phyloP scores from a whole-genome alignment of 1,140 invertebrate species.

The Micrasema minimum region DNA sequence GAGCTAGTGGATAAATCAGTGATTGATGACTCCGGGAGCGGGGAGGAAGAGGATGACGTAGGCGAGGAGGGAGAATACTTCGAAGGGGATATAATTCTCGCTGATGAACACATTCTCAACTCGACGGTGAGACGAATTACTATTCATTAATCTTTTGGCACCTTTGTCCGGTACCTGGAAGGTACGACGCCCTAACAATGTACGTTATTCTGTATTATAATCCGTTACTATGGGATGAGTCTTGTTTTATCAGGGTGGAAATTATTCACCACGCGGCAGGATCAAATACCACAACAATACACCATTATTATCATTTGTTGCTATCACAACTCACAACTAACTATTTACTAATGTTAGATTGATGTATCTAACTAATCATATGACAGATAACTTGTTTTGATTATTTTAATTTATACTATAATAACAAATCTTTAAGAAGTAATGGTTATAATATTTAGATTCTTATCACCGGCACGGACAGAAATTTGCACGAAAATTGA shows the following conservation, averaged over 20 bases:
- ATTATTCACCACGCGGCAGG: neutral
- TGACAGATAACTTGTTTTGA: too few species aligned
- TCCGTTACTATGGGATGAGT: neutral
- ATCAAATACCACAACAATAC: constrained; percentile 18
- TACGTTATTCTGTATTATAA: too few species aligned
- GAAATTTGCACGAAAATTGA: too few species aligned
- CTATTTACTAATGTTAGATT: too few species aligned
- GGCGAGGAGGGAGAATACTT: constrained; percentile 51
- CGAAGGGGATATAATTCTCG: constrained; percentile 52
- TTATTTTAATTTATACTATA: too few species aligned
- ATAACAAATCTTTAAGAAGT: too few species aligned
- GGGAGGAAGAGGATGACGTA: constrained; percentile 46
- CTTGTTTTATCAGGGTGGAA: constrained; percentile 16
- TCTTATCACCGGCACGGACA: too few species aligned
- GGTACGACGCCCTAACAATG: neutral
- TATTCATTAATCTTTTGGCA: constrained; percentile 53
- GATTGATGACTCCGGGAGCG: constrained; percentile 47
- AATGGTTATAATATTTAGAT: too few species aligned
- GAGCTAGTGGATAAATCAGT: constrained; percentile 42
- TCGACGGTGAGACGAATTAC: constrained; percentile 52
- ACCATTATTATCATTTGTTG: constrained; percentile 27
- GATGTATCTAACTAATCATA: too few species aligned
- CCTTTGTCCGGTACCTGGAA: constrained; percentile 48
- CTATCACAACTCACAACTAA: neutral
- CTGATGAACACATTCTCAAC: constrained; percentile 49